These are phyloP conservation scores for Lophius americanus DNA, from an alignment of 2,797 vertebrate species.

Conservation along the genomic window DNA sequence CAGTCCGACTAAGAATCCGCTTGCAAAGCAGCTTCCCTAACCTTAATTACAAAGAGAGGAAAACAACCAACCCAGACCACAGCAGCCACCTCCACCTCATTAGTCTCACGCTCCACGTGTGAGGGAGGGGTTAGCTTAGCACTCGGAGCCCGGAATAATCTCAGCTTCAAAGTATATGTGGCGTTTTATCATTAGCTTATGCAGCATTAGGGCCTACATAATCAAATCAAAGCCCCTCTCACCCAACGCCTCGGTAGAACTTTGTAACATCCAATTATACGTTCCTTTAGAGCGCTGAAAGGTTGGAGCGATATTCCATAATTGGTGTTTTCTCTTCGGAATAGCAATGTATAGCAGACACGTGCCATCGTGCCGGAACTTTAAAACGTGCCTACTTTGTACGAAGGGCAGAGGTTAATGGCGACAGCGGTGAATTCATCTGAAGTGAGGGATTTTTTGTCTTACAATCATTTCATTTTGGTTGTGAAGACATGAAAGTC, in stretches of 20 bases:
- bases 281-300: conserved; percentile 46
- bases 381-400: conserved; percentile 62
- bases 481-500: conserved; percentile 31
- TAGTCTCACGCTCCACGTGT: conserved; percentile 17
- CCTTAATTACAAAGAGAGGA: conserved; percentile 38
- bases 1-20: conserved; percentile 11
- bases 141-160: conserved; percentile 34
- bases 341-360: conserved; percentile 47
- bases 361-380: conserved; percentile 33
- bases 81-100: conserved; percentile 42
- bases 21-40: conserved; percentile 23
- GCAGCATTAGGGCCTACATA: conserved; percentile 55
- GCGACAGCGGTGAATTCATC: conserved; percentile 63
- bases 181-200: conserved; percentile 56
- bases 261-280: conserved; percentile 62
- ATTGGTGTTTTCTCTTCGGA: conserved; percentile 48
- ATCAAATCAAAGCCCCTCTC: conserved; percentile 51
- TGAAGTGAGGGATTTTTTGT: conserved; percentile 21
- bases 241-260: conserved; percentile 38
- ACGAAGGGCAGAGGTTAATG: conserved; percentile 68
- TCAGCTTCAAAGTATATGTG: conserved; percentile 47
- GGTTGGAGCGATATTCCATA: conserved; percentile 55
- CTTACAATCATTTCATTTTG: conserved; percentile 24
- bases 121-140: conserved; percentile 18
- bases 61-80: conserved; percentile 27